Conservation (phyloP, 1,140 invertebrate species). For the Drosophila orosa region DNA sequence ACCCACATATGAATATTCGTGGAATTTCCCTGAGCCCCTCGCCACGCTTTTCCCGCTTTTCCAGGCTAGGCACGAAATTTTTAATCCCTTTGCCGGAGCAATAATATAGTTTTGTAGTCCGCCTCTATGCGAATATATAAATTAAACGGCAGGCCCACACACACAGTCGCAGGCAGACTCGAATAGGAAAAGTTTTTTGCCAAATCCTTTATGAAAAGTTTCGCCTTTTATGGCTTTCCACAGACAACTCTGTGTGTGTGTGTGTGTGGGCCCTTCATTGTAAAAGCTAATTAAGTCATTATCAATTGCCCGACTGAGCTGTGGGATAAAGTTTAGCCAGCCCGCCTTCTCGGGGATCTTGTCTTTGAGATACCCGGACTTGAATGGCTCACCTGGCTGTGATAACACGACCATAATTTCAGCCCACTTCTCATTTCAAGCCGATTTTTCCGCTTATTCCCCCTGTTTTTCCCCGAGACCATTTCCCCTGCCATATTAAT, state of each 20-base stretch:
- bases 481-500: conserved; percentile 55
- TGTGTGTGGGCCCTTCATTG: conserved; percentile 35
- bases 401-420: conserved; percentile 5
- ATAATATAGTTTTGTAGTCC: conserved; percentile 66
- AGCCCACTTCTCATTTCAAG: not conserved
- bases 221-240: conserved; percentile 64
- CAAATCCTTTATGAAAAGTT: conserved; percentile 82
- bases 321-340: conserved; percentile 8
- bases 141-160: conserved; percentile 67
- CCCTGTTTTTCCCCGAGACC: not conserved
- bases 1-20: conserved; percentile 34
- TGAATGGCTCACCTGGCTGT: conserved; percentile 8
- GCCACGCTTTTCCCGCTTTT: conserved; percentile 9
- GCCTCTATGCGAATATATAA: conserved; percentile 60
- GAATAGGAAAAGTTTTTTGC: conserved; percentile 71
- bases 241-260: conserved; percentile 27
- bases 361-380: conserved; percentile 16
- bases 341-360: conserved; percentile 19
- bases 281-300: conserved; percentile 79
- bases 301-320: conserved; percentile 63
- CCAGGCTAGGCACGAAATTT: conserved; percentile 67
- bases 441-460: conserved; percentile 8
- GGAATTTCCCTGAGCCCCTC: conserved; percentile 16
- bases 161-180: conserved; percentile 31
- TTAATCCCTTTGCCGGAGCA: conserved; percentile 75